Conservation (phyloP, 2,888 invertebrate genomes). For the Sicus ferrugineus region DNA sequence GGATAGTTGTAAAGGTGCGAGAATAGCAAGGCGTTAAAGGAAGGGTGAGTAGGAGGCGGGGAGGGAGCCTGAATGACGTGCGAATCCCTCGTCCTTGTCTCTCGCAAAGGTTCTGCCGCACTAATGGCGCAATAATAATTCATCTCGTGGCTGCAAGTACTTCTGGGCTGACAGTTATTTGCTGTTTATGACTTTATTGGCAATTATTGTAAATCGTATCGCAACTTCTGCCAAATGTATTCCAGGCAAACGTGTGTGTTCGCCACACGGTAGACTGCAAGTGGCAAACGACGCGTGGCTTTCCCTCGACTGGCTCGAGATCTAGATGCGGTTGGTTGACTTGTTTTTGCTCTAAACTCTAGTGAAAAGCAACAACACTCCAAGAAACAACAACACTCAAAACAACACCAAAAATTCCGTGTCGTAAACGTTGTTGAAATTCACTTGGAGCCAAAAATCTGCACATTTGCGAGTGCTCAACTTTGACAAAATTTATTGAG, state of each 20-base stretch:
- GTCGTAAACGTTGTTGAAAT: background rate
- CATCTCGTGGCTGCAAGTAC: slow-evolving; percentile 12
- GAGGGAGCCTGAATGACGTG: too few species aligned
- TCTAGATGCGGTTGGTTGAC: too few species aligned
- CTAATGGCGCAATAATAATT: slow-evolving; percentile 35
- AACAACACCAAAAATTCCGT: background rate
- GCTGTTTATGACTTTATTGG: slow-evolving; percentile 44
- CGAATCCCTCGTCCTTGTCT: slow-evolving; percentile 31
- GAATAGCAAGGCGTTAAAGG: too few species aligned
- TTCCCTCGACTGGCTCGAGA: background rate
- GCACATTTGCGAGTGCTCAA: slow-evolving; percentile 19
- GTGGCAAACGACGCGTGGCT: background rate
- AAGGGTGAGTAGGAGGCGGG: too few species aligned
- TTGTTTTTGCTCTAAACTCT: too few species aligned
- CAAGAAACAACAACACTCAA: background rate
- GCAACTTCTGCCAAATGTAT: slow-evolving; percentile 30
- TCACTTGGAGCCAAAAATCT: slow-evolving; percentile 21
- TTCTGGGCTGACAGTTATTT: slow-evolving; percentile 41
- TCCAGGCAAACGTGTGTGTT: slow-evolving; percentile 19
- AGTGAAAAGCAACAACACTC: background rate
- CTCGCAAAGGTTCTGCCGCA: slow-evolving; percentile 27
- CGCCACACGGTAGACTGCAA: background rate
- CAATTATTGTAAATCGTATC: slow-evolving; percentile 42
- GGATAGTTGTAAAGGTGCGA: too few species aligned
- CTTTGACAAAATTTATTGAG: slow-evolving; percentile 28